These are phyloP conservation scores for Azorinus chamasolen DNA, from an alignment of 2,888 invertebrate species.

Conservation along the genomic window DNA sequence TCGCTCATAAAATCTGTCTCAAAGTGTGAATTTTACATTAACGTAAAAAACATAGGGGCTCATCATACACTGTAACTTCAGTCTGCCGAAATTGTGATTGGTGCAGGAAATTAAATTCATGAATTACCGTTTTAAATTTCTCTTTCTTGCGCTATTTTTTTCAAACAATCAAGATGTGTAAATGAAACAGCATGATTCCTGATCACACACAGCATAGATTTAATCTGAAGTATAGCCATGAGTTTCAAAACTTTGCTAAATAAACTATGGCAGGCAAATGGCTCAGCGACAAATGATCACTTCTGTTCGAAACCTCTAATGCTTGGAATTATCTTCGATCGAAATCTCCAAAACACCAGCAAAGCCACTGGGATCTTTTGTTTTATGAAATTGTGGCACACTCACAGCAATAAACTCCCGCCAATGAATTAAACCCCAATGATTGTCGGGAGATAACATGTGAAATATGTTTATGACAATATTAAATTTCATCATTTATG, in stretches of 20 bases:
- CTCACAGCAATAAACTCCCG: neutral
- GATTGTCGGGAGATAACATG: slow-evolving; percentile 1
- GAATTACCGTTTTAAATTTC: too few relatives aligned
- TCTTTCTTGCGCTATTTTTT: too few relatives aligned
- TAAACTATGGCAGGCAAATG: too few relatives aligned
- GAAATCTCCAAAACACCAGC: slow-evolving; percentile 3
- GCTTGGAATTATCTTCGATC: neutral
- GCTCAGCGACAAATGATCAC: neutral
- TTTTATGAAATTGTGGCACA: slow-evolving; percentile 3
- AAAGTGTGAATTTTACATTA: slow-evolving; percentile 51
- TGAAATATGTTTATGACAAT: neutral
- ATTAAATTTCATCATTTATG: too few relatives aligned
- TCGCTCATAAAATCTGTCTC: slow-evolving; percentile 8
- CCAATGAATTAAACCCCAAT: slow-evolving; percentile 2
- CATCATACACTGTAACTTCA: slow-evolving; percentile 2
- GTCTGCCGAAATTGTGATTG: too few relatives aligned
- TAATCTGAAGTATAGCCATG: too few relatives aligned
- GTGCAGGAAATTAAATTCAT: too few relatives aligned
- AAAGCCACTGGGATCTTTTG: slow-evolving; percentile 8
- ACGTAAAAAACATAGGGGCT: slow-evolving; percentile 27
- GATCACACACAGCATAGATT: too few relatives aligned
- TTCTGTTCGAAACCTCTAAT: neutral
- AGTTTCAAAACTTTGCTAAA: too few relatives aligned
- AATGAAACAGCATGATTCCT: too few relatives aligned
- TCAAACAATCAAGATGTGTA: too few relatives aligned